phyloP scores from a whole-genome alignment of 2,113 vertebrate species.

The Labeo rohita region DNA sequence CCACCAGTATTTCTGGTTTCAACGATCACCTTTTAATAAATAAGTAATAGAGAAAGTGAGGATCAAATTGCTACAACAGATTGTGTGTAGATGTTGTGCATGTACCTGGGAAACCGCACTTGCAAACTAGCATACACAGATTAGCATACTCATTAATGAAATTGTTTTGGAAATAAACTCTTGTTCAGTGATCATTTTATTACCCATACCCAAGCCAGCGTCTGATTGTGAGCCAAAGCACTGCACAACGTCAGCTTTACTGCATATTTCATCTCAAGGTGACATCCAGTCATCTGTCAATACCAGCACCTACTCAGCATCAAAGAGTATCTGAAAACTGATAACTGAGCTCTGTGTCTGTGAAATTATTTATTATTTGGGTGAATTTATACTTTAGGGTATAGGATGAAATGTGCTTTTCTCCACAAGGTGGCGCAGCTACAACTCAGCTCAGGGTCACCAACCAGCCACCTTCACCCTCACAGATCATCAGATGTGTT shows the following conservation, averaged over 20 bases:
- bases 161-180: slow-evolving; percentile 13
- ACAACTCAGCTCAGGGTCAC: slow-evolving; percentile 2
- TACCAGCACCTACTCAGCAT: background rate
- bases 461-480: background rate
- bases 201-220: background rate
- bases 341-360: background rate
- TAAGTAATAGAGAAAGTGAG: background rate
- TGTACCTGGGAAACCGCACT: background rate
- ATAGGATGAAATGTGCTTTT: background rate
- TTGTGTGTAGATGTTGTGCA: background rate
- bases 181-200: background rate
- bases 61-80: background rate
- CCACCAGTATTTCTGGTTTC: background rate
- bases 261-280: slow-evolving; percentile 47
- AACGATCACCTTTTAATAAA: background rate
- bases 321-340: background rate
- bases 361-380: background rate
- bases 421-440: slow-evolving; percentile 22
- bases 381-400: background rate
- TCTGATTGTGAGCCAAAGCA: background rate
- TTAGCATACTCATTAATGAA: background rate
- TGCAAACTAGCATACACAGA: background rate
- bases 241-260: background rate
- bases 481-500: background rate
- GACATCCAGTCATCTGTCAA: slow-evolving; percentile 55